These are phyloP conservation scores for Cryptotermes secundus DNA, from an alignment of 1,140 invertebrate genomes.

Conservation along the genomic window DNA sequence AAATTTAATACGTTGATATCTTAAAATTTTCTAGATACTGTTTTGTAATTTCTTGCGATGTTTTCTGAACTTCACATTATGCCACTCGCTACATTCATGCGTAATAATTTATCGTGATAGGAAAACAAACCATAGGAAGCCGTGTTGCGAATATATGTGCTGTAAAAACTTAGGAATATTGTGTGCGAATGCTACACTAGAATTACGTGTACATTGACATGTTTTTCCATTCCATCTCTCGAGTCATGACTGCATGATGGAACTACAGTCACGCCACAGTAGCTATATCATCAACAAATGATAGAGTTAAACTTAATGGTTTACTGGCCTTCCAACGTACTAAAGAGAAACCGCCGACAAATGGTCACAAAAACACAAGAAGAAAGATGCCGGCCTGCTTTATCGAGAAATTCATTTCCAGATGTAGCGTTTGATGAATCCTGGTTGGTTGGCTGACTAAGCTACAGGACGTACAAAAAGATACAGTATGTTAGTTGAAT, in stretches of 20 bases:
- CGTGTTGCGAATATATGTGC: not conserved
- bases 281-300: not conserved
- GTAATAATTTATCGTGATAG: not conserved
- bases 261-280: not conserved
- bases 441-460: not conserved
- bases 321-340: not conserved
- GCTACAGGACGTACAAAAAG: not conserved
- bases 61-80: not conserved
- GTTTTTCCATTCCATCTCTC: not conserved
- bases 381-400: not conserved
- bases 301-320: not conserved
- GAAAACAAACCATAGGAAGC: not conserved
- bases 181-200: not conserved
- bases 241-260: not conserved
- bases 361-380: not conserved
- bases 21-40: not conserved
- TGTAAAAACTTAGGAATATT: too few relatives aligned
- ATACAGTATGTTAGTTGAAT: not conserved
- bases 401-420: conserved; percentile 8
- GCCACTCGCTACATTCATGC: not conserved
- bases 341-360: not conserved
- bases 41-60: not conserved
- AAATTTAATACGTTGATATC: not conserved
- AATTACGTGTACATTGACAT: not conserved
- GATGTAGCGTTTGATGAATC: not conserved